Evolutionary conservation across 64 coral and sea anemone species (phyloP).

Genomic region (Actinia tenebrosa): DNA sequence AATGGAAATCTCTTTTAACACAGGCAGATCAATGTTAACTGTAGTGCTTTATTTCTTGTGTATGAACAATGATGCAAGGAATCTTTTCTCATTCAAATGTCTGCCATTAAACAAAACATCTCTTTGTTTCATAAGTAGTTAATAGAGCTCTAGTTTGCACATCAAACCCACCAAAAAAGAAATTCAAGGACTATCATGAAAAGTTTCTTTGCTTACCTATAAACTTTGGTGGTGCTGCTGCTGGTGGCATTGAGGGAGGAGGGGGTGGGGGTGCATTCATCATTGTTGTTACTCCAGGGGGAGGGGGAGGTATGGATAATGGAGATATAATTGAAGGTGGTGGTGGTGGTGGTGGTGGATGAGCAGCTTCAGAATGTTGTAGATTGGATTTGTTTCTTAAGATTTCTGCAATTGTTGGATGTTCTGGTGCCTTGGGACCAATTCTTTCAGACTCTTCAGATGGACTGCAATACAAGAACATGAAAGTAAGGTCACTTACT

Average conservation of each 20-base stretch:
- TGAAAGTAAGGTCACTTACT: background rate
- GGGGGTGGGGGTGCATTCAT: constrained; percentile 85
- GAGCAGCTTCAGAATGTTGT: constrained; percentile 22
- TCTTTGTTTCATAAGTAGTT: too few species aligned
- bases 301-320: constrained; percentile 40
- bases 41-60: too few species aligned
- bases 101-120: too few species aligned
- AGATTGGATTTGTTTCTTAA: constrained; percentile 20
- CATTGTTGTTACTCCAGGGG: constrained; percentile 43
- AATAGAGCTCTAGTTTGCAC: too few species aligned
- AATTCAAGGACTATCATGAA: too few species aligned
- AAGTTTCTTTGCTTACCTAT: constrained; percentile 56
- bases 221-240: constrained; percentile 55
- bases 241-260: constrained; percentile 61
- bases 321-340: constrained; percentile 28
- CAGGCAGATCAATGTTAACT: too few species aligned
- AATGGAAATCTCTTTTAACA: background rate
- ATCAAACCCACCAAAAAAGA: too few species aligned
- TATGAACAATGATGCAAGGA: too few species aligned
- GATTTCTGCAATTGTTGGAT: constrained; percentile 18
- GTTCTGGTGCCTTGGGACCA: constrained; percentile 69
- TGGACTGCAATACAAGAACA: constrained; percentile 42
- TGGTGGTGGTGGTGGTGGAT: constrained; percentile 52
- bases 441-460: constrained; percentile 92
- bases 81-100: too few species aligned